Percentiles rank a stretch among this genome's conserved stretches.
Evolutionary conservation across 2,888 invertebrate species (phyloP).

Genomic region (Antheraea assamensis): DNA sequence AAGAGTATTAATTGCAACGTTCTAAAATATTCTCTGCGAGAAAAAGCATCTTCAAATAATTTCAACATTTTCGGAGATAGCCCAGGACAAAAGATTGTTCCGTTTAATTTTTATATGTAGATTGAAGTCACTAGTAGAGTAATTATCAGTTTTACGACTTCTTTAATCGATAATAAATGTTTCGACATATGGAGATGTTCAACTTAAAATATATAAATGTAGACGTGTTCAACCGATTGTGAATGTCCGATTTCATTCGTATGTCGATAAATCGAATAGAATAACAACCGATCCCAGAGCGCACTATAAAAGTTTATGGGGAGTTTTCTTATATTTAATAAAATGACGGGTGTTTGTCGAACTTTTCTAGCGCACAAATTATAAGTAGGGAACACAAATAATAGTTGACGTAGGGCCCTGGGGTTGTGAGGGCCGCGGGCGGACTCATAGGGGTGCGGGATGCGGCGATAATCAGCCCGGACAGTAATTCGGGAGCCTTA

Average conservation of each 20-base stretch:
- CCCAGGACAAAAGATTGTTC: background rate
- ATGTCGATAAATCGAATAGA: conserved; percentile 55
- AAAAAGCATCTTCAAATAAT: too few relatives aligned
- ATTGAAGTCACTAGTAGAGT: conserved; percentile 65
- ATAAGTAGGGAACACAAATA: conserved; percentile 80
- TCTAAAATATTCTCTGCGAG: too few relatives aligned
- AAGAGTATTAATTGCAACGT: too few relatives aligned
- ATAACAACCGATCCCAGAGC: conserved; percentile 65
- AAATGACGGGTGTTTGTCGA: conserved; percentile 73
- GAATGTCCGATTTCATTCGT: conserved; percentile 50
- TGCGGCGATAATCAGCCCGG: conserved; percentile 75
- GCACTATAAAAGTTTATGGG: conserved; percentile 59
- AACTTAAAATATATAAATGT: conserved; percentile 44
- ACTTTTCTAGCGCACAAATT: conserved; percentile 76
- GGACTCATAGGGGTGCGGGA: conserved; percentile 38
- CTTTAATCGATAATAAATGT: conserved; percentile 59
- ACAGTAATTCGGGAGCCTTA: conserved; percentile 80
- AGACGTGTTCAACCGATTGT: conserved; percentile 49
- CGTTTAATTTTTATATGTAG: conserved; percentile 26
- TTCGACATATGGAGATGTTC: conserved; percentile 40
- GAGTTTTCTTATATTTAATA: conserved; percentile 77
- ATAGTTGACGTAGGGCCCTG: conserved; percentile 72
- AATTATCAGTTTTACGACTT: conserved; percentile 62
- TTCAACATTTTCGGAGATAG: too few relatives aligned
- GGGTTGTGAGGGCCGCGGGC: conserved; percentile 49